Evolutionary conservation across 2,113 vertebrate genomes (phyloP), one percentile per base, ranked within the genome.

Genomic region (Xenopus borealis): DNA sequence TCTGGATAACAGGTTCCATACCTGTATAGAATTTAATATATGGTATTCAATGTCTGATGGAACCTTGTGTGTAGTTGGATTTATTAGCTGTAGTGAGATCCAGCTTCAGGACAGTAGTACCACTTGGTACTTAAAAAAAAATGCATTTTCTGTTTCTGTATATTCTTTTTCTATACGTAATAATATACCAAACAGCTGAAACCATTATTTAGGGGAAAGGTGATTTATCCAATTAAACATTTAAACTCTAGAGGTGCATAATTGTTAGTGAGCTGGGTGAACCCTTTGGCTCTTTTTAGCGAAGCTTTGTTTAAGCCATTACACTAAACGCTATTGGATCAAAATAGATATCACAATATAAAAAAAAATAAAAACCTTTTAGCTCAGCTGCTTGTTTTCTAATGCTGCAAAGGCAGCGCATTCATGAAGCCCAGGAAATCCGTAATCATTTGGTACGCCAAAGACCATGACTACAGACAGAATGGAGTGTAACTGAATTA

Each of bases 391-490:
- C 19, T 40, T 47, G 57, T 62, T 62, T 53, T 45, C 62, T 62
- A 69, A 69, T 19, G 16, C 46, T 12, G 17, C 62, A 50, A 40
- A 44, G 68, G 46, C 7, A 12, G 16, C 3, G 23, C 33, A 53
- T 19, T 33, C 20, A 12, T 33, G 5, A 46, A 68, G 12, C 65
- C 53, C 44, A 62, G 72, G 68, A 68, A 52, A 14, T 50, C 57
- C 69, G 23, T 75, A 62, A 62, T 75, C 65, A 61, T 61, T 67
- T 18, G 40, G 44, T 53, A 62, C 20, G 55, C 27, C 16, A 40
- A 13, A 52, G 44, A 69, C 30, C 13, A 55, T 23, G 53, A 46
- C 55, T 61, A 20, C 45, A 67, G 55, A 20, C 53, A 33, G 72
- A 47, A 58, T 27, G 18, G 55, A 20, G 13, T 62, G n/a, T 17